Base-by-base conservation (phyloP, 2,797 vertebrate species). In the Fistularia commersonii region DNA sequence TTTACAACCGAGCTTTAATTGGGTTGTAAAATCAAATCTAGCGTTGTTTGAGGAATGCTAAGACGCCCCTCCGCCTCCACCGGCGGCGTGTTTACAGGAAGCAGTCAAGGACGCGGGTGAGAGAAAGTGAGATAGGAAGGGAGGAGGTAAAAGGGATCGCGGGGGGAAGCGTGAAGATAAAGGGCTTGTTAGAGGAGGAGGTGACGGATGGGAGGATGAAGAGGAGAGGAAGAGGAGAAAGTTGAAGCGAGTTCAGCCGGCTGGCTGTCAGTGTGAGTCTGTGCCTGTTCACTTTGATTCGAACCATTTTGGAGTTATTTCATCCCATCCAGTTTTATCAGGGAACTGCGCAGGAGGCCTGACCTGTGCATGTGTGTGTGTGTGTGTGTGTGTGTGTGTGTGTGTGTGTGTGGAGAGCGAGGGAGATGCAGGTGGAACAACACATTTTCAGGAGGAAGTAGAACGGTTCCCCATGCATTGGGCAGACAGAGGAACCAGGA, bases 1-100 rank as follows among this genome's bases (percentile, higher is more conserved):
- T 90, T 91, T 91, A 91, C 81, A 54, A 59, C 78, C 64, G 39
- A 37, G 76, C 75, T 90, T 90, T 91, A 90, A 92, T 90, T 90
- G 87, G 87, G 76, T 84, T 87, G 86, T 91, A 89, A 90, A 92
- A 88, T 86, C 81, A 84, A 85, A 90, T 84, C 74, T 81, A 76
- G 81, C 84, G 88, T 82, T 84, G 82, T 82, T 89, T 83, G 76
- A 83, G 88, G 86, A 91, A 89, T 84, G 87, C 84, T 78, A 84
- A 86, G 86, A 83, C 69, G 83, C 48, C 79, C 86, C 80, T 87
- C 87, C 58, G 63, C 83, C 48, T 79, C 86, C 80, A 87, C 87
- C 58, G 63, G 31, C 12, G 50, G 64, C 62, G 80, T 87, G 85
- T 89, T 88, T 89, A 87, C 85, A 86, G 84, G 81, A 85, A 72